phyloP scores from a whole-genome alignment of 2,888 invertebrate species.

The Drosophila pegasa region DNA sequence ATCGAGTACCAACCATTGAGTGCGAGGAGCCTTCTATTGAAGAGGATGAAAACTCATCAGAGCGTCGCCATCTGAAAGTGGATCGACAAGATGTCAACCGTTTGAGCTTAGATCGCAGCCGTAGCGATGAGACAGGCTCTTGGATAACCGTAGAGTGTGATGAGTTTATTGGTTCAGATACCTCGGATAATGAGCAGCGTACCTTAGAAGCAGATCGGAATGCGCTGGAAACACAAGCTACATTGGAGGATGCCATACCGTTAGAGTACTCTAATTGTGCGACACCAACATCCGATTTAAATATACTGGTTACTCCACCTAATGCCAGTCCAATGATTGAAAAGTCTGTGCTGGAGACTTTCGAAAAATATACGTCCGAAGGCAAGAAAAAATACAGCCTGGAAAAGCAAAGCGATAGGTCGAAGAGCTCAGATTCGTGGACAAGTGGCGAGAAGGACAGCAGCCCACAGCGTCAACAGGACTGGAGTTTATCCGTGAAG shows the following conservation, averaged over 20 bases:
- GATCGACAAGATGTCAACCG: conserved; percentile 81
- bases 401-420: conserved; percentile 87
- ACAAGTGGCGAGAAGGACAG: conserved; percentile 91
- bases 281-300: conserved; percentile 83
- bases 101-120: conserved; percentile 85
- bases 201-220: conserved; percentile 83
- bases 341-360: conserved; percentile 83
- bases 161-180: conserved; percentile 88
- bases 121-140: conserved; percentile 89
- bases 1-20: conserved; percentile 85
- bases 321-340: conserved; percentile 88
- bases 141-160: conserved; percentile 90
- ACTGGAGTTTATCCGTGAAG: conserved; percentile 86
- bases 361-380: conserved; percentile 77
- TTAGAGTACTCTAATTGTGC: conserved; percentile 85
- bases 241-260: conserved; percentile 87
- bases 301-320: conserved; percentile 88
- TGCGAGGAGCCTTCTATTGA: conserved; percentile 85
- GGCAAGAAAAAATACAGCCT: conserved; percentile 87
- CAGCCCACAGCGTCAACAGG: conserved; percentile 86
- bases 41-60: conserved; percentile 82
- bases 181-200: conserved; percentile 86
- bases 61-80: conserved; percentile 82
- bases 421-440: conserved; percentile 93
- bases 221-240: conserved; percentile 86